Percentiles rank a stretch among this genome's conserved stretches.
These are phyloP conservation scores for Petrocephalus zakoni DNA, from an alignment of 2,113 vertebrate genomes.

Conservation along the genomic window DNA sequence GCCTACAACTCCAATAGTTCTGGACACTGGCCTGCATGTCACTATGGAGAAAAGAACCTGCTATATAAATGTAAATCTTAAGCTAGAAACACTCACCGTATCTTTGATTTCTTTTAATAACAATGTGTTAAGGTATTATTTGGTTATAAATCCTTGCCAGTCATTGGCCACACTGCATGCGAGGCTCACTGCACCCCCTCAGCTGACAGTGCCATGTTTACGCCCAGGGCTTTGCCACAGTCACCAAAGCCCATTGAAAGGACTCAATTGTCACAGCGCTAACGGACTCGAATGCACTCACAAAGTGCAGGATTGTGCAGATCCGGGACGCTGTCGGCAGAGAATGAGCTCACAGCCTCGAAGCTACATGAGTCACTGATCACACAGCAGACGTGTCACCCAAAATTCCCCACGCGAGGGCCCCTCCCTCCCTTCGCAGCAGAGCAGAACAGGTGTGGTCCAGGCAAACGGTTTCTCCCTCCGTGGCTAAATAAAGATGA, in stretches of 20 bases:
- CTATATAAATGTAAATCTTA: no score
- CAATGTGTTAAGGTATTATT: neutral
- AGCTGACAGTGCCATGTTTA: neutral
- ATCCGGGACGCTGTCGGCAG: neutral
- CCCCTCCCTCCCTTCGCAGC: neutral
- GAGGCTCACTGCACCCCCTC: neutral
- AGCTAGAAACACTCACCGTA: neutral
- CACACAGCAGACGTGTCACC: conserved; percentile 17
- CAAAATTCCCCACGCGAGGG: neutral
- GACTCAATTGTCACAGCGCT: neutral
- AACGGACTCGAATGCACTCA: neutral
- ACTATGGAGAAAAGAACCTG: neutral
- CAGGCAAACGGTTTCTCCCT: neutral
- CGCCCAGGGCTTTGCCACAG: neutral
- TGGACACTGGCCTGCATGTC: neutral
- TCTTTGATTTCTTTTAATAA: neutral
- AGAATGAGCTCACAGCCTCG: neutral
- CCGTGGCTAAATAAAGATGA: neutral
- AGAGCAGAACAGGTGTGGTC: neutral
- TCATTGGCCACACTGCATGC: neutral
- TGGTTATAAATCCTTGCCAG: neutral
- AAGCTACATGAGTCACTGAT: conserved; percentile 13
- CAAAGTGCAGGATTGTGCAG: conserved; percentile 2
- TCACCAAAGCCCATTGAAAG: neutral
- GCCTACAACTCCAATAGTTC: neutral